Percentiles rank a stretch among this genome's conserved stretches.
Conservation (phyloP, 2,797 vertebrate genomes). For the Sebastes jordani region DNA sequence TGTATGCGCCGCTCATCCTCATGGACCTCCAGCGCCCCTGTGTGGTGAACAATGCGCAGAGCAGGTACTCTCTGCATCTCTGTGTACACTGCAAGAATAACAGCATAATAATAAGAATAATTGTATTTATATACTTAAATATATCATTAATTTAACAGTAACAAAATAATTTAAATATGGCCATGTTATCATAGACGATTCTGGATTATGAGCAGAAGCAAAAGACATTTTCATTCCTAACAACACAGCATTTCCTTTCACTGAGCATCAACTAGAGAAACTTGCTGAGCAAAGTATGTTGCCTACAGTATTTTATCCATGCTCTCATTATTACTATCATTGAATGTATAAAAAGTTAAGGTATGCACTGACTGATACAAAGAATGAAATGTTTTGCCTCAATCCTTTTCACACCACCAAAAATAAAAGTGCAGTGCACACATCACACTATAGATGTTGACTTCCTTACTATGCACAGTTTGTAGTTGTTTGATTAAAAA, state of each 20-base stretch:
- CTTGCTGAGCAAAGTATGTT: too few species aligned
- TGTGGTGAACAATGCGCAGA: neutral
- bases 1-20: neutral
- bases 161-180: neutral
- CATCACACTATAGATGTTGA: too few species aligned
- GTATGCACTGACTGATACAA: too few species aligned
- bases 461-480: neutral
- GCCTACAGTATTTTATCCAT: too few species aligned
- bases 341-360: too few species aligned
- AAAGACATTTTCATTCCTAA: neutral
- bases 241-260: neutral
- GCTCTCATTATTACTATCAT: too few species aligned
- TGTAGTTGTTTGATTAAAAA: neutral
- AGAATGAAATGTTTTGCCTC: too few species aligned
- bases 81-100: neutral
- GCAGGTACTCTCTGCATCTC: neutral
- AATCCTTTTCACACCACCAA: too few species aligned
- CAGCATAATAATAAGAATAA: neutral
- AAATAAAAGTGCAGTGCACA: too few species aligned
- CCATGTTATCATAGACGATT: neutral
- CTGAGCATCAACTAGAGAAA: neutral
- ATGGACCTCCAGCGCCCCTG: slow-evolving; percentile 32
- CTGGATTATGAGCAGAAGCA: neutral
- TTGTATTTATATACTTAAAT: neutral
- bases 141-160: neutral